Conservation (phyloP, 2,888 invertebrate species). For the Seira musarum region DNA sequence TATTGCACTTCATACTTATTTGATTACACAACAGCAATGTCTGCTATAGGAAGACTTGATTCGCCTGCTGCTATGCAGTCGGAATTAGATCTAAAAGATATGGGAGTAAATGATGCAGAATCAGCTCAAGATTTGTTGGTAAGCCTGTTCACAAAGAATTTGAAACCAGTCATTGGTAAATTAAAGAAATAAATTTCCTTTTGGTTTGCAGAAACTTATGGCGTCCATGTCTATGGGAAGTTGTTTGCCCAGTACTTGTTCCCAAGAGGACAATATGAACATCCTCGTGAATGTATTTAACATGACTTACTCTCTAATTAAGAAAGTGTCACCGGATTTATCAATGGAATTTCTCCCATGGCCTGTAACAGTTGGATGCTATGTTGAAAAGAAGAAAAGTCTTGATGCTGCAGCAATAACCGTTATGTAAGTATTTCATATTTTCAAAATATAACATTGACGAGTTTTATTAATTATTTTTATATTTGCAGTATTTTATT, state of each 20-base stretch:
- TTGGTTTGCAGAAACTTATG: neutral
- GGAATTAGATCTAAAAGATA: neutral
- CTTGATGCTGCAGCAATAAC: slow-evolving; percentile 69
- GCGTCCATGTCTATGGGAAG: neutral
- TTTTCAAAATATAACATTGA: neutral
- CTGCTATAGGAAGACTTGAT: neutral
- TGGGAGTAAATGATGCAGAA: neutral
- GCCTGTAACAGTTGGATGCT: slow-evolving; percentile 62
- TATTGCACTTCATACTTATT: slow-evolving; percentile 60
- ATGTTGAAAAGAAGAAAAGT: slow-evolving; percentile 69
- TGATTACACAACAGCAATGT: slow-evolving; percentile 12
- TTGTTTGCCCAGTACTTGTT: neutral
- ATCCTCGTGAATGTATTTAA: slow-evolving; percentile 65
- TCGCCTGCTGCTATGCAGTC: neutral
- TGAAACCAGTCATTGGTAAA: neutral
- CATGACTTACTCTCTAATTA: neutral
- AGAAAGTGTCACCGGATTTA: neutral
- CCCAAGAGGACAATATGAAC: neutral
- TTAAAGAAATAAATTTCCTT: neutral
- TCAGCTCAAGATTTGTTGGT: slow-evolving; percentile 34
- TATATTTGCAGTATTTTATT: neutral
- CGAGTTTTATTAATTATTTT: neutral
- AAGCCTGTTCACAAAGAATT: neutral
- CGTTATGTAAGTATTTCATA: slow-evolving; percentile 69
- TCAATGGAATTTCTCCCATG: neutral